Conservation (phyloP, 2,888 invertebrate genomes). For the Automeris io region DNA sequence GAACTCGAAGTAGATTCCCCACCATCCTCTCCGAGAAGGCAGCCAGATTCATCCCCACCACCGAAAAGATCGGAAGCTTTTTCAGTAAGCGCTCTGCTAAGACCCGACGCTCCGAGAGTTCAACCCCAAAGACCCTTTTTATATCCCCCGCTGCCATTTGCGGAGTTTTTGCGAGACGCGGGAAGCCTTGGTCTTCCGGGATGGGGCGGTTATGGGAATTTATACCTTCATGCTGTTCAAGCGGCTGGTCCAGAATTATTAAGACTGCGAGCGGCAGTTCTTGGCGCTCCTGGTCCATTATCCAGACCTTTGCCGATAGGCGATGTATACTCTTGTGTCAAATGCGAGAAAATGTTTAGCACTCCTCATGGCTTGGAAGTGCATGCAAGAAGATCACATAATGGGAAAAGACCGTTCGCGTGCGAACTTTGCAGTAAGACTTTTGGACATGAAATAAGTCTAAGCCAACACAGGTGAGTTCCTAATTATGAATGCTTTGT, state of each 20-base stretch:
- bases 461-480: conserved; percentile 93
- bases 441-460: conserved; percentile 97
- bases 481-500: conserved; percentile 2
- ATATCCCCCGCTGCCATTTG: conserved; percentile 79
- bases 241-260: conserved; percentile 74
- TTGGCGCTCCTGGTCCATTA: conserved; percentile 70
- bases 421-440: conserved; percentile 98
- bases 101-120: conserved; percentile 85
- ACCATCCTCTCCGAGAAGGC: conserved; percentile 77
- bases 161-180: conserved; percentile 79
- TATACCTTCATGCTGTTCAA: conserved; percentile 82
- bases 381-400: conserved; percentile 95
- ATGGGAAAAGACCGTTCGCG: conserved; percentile 96
- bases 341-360: conserved; percentile 98
- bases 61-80: conserved; percentile 88
- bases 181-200: conserved; percentile 67
- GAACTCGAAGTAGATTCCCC: conserved; percentile 88
- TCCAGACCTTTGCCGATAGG: conserved; percentile 80
- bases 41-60: conserved; percentile 64
- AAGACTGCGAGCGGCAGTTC: conserved; percentile 63
- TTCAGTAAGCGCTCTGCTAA: conserved; percentile 87
- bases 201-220: conserved; percentile 73
- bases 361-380: conserved; percentile 98
- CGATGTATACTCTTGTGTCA: conserved; percentile 95
- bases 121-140: conserved; percentile 78